phyloP scores from a whole-genome alignment of 2,113 vertebrate genomes.

The Sturnus vulgaris region DNA sequence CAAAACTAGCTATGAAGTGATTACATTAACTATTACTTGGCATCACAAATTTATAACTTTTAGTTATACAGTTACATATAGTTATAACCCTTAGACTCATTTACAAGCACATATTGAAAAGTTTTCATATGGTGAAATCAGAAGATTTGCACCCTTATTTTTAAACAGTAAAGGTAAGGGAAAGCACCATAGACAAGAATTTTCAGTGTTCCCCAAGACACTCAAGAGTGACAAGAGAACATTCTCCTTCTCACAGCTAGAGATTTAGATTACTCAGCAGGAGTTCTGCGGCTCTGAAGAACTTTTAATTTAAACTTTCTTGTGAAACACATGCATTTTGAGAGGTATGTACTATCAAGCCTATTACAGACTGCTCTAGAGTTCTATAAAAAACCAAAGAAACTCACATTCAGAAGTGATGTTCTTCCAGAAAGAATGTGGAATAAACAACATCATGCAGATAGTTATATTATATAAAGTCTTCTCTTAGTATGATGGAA shows the following conservation, averaged over 20 bases:
- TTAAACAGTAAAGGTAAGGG: not conserved
- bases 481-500: not conserved
- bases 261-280: not conserved
- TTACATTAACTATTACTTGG: not conserved
- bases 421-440: not conserved
- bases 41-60: not conserved
- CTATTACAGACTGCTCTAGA: not conserved
- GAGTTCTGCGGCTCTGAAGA: not conserved
- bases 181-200: not conserved
- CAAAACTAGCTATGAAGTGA: not conserved
- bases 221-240: not conserved
- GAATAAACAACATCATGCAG: not conserved
- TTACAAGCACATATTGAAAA: not conserved
- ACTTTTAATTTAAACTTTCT: not conserved
- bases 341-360: fast-evolving
- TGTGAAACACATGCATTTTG: not conserved
- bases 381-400: not conserved
- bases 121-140: not conserved
- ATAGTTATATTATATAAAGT: not conserved
- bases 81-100: not conserved
- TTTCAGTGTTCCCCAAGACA: not conserved
- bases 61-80: not conserved
- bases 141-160: not conserved
- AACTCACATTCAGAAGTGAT: not conserved
- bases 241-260: not conserved